phyloP scores from a whole-genome alignment of 1,140 invertebrate species.

The Antheraea pernyi region DNA sequence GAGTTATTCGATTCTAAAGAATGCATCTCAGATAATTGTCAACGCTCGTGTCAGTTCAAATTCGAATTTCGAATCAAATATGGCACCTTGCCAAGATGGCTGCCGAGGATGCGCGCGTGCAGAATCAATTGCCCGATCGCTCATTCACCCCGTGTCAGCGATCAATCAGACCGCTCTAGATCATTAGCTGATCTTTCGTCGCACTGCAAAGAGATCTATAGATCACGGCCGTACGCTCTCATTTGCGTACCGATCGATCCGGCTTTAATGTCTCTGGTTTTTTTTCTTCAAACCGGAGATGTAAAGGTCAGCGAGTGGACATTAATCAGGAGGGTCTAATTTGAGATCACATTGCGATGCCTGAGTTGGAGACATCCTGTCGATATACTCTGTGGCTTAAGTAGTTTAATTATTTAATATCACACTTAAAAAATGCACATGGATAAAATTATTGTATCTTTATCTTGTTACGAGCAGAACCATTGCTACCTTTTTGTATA shows the following conservation, averaged over 20 bases:
- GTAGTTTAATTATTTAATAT: no score
- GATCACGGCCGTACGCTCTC: slow-evolving; percentile 1
- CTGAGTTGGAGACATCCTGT: neutral
- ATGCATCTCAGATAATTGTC: neutral
- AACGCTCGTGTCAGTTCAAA: neutral
- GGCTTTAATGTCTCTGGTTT: neutral
- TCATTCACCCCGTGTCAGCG: slow-evolving; percentile 26
- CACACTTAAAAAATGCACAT: no score
- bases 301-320: neutral
- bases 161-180: slow-evolving; percentile 17
- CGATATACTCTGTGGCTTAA: no score
- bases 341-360: neutral
- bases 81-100: slow-evolving; percentile 35
- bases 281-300: neutral
- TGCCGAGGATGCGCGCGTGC: slow-evolving; percentile 10
- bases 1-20: neutral
- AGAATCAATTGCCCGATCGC: slow-evolving; percentile 19
- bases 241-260: neutral
- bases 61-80: slow-evolving; percentile 18
- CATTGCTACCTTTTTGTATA: no score
- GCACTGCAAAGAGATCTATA: slow-evolving; percentile 4
- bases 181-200: slow-evolving; percentile 16
- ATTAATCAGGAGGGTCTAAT: neutral
- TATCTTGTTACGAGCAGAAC: no score
- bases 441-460: no score